phyloP scores from a whole-genome alignment of 2,113 vertebrate genomes.

The Gnathonemus echidnorhynchus region DNA sequence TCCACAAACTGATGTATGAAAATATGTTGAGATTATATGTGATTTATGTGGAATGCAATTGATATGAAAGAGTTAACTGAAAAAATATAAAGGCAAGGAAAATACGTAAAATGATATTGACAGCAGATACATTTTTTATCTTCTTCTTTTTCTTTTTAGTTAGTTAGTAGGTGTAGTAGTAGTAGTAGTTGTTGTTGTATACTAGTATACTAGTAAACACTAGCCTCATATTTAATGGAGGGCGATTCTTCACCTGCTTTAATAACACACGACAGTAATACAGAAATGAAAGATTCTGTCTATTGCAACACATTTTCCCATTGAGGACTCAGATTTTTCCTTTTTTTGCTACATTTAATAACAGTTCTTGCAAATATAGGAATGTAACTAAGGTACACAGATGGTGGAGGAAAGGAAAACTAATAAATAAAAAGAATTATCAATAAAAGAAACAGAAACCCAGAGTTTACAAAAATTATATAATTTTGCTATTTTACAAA shows the following conservation, averaged over 20 bases:
- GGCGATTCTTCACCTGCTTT: not conserved
- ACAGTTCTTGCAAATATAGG: not conserved
- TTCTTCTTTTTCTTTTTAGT: not conserved
- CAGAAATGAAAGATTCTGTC: not conserved
- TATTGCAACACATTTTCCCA: not conserved
- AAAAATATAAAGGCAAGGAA: not conserved
- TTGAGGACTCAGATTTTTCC: not conserved
- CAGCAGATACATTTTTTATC: not conserved
- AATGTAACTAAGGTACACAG: not conserved
- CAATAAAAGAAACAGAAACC: not conserved
- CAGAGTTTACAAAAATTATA: not conserved
- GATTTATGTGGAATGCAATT: not conserved
- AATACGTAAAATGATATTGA: not conserved
- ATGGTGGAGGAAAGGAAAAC: not conserved
- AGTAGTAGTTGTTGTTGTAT: not conserved
- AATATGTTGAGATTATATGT: not conserved
- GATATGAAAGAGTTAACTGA: not conserved
- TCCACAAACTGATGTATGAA: not conserved
- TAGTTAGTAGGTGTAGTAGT: not conserved
- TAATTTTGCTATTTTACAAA: not conserved
- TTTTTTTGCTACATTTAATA: not conserved
- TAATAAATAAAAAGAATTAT: not conserved
- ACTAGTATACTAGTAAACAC: not conserved
- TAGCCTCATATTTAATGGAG: not conserved
- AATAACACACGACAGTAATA: not conserved